Evolutionary conservation across 2,888 invertebrate genomes (phyloP).

Genomic region (Gastrophysa polygoni): DNA sequence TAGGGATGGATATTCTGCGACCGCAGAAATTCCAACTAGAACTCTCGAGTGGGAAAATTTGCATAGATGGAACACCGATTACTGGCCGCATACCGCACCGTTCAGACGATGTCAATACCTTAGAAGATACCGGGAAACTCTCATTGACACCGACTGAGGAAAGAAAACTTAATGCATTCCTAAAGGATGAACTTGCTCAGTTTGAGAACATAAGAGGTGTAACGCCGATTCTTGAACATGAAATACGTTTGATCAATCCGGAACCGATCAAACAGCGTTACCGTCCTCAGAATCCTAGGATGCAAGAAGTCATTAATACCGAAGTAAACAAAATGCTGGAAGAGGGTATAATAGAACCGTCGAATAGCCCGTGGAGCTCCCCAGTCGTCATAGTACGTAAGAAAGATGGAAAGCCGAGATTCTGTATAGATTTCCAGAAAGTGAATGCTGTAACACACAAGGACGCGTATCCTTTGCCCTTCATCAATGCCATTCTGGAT

Average conservation of each 20-base stretch:
- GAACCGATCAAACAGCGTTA: conserved; percentile 25
- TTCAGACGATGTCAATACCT: neutral
- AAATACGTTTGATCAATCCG: conserved; percentile 3
- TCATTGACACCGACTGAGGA: neutral
- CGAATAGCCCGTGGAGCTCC: conserved; percentile 31
- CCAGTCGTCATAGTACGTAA: conserved; percentile 28
- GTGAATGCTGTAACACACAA: conserved; percentile 27
- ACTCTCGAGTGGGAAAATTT: no score
- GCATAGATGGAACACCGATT: no score
- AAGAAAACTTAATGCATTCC: neutral
- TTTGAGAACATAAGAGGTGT: conserved; percentile 9
- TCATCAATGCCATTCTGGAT: conserved; percentile 40
- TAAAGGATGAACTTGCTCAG: neutral
- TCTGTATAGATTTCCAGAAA: conserved; percentile 33
- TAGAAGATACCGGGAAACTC: neutral
- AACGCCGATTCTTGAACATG: conserved; percentile 15
- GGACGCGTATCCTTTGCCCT: conserved; percentile 42
- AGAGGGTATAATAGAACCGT: conserved; percentile 25
- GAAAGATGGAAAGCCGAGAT: conserved; percentile 26
- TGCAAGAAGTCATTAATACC: conserved; percentile 21
- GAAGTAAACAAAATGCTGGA: conserved; percentile 27
- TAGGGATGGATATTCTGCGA: conserved; percentile 1
- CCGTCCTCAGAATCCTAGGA: conserved; percentile 17
- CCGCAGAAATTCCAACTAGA: neutral
- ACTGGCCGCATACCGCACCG: no score